These are phyloP conservation scores for Blastobasis adustella DNA, from an alignment of 2,888 invertebrate species.

Conservation along the genomic window DNA sequence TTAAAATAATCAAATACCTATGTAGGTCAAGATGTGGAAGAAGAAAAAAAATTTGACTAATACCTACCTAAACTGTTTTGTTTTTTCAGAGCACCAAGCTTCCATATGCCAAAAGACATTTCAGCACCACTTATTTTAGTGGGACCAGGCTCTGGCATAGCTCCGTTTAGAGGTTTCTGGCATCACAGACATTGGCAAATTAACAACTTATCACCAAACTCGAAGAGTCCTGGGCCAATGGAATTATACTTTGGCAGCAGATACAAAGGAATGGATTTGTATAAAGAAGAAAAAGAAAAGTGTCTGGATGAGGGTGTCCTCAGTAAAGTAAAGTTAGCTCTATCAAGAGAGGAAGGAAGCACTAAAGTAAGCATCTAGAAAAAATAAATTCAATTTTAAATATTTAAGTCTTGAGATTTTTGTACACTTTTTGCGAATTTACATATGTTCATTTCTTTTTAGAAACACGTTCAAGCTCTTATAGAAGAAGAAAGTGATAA, in stretches of 20 bases:
- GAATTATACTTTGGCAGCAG: constrained; percentile 94
- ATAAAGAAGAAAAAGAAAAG: constrained; percentile 84
- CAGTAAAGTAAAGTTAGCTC: constrained; percentile 83
- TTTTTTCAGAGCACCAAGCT: constrained; percentile 83
- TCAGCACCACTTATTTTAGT: constrained; percentile 88
- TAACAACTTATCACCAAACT: constrained; percentile 22
- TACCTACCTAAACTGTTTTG: constrained; percentile 19
- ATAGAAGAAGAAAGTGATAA: constrained; percentile 84
- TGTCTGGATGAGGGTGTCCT: constrained; percentile 81
- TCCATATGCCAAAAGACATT: constrained; percentile 86
- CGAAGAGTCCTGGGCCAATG: constrained; percentile 59
- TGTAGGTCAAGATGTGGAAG: no score
- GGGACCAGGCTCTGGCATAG: constrained; percentile 95
- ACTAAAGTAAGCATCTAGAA: no score
- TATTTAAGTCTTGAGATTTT: no score
- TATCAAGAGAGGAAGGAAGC: constrained; percentile 79
- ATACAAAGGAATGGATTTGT: constrained; percentile 84
- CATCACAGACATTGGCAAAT: constrained; percentile 78
- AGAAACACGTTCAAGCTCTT: constrained; percentile 95
- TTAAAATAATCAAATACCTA: not conserved
- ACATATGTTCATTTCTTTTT: constrained; percentile 12
- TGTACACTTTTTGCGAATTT: no score
- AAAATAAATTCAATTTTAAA: no score
- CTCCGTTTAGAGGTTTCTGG: constrained; percentile 96
- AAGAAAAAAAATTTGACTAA: not conserved